Evolutionary conservation across 2,888 invertebrate genomes (phyloP), one percentile per base, ranked within the genome.

Genomic region (Caenorhabditis virilis): DNA sequence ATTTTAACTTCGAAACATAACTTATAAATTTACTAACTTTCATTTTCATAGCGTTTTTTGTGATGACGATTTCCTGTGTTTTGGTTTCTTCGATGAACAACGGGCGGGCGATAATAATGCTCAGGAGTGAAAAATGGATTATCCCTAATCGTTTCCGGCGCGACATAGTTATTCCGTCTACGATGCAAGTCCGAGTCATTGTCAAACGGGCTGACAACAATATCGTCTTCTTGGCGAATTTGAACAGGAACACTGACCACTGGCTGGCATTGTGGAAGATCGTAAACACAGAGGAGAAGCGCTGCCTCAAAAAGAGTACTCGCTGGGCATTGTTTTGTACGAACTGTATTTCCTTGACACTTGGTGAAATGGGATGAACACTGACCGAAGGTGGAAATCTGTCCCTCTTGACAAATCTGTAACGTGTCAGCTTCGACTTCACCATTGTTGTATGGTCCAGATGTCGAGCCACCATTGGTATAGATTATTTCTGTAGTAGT

Each of bases 261-360:
- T 39, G 69, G 63, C 43, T 67, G 54, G 41, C 72, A 72, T 39
- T 62, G 51, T 25, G 60, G 62, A 18, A 67, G 41, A 39, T 68
- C 68, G 53, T 62, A 74, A 13, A 74, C 66, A 50, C 74, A 74
- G 35, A 74, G 43, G 18, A 58, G 52, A 39, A 72, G 48, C 6
- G 55, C 42, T 0, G 59, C 45, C 27, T 74, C 72, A 48, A 72
- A 74, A 5, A 74, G 50, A 3, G 74, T 69, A 36, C 59, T 52
- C n/a, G 55, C 64, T 15, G 74, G 74, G 39, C 74, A 74, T 36
- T 67, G 61, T 22, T 60, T 56, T 1, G 57, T 45, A 11, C 42
- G 30, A 11, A 65, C 41, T 0, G 45, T 15, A 39, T 65, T 65
- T 41, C 53, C 43, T 23, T 56, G 60, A 15, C 65, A 65, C 18